Evolutionary conservation across 2,888 invertebrate genomes (phyloP).

Genomic region (Andrena bucephala): DNA sequence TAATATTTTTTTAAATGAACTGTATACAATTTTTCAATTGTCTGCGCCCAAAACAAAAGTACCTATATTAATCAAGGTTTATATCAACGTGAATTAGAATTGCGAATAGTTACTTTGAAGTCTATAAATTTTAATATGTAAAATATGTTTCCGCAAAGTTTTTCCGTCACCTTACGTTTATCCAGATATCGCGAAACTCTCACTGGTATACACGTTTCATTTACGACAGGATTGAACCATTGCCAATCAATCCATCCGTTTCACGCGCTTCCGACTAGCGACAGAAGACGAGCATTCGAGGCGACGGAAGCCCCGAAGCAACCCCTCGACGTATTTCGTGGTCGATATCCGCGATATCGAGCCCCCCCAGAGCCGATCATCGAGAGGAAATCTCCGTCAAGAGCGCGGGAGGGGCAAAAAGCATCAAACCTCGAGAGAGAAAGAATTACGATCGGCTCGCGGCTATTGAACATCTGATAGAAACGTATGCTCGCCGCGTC

Average conservation of each 20-base stretch:
- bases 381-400: constrained; percentile 32
- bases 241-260: constrained; percentile 49
- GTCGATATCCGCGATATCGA: constrained; percentile 48
- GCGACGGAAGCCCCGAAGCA: neutral
- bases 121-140: too few relatives aligned
- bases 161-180: constrained; percentile 11
- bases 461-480: constrained; percentile 69
- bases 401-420: constrained; percentile 5
- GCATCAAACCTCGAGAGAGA: constrained; percentile 40
- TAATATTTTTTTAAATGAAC: too few relatives aligned
- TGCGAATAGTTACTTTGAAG: too few relatives aligned
- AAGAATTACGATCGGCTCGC: constrained; percentile 69
- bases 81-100: too few relatives aligned
- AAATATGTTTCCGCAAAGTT: neutral
- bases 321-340: constrained; percentile 11
- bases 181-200: constrained; percentile 22
- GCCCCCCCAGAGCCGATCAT: constrained; percentile 25
- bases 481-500: constrained; percentile 50
- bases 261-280: constrained; percentile 32
- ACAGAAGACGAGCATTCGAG: constrained; percentile 15
- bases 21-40: too few relatives aligned
- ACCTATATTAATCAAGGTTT: too few relatives aligned
- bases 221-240: constrained; percentile 45
- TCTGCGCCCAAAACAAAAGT: too few relatives aligned
- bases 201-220: constrained; percentile 38